These are phyloP conservation scores for Catajapyx aquilonaris DNA, from an alignment of 1,140 invertebrate genomes.

Conservation along the genomic window DNA sequence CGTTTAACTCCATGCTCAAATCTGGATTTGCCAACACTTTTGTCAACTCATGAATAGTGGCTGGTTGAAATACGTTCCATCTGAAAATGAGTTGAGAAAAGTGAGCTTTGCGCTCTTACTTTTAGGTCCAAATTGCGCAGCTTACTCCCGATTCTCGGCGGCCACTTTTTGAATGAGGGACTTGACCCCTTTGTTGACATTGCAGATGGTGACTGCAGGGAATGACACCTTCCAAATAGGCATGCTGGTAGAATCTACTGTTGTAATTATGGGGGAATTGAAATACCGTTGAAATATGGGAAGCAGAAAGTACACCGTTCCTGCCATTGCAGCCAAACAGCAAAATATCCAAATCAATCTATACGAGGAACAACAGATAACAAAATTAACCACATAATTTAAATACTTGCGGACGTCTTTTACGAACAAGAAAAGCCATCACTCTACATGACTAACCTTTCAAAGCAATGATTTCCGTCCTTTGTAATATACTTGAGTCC, in stretches of 20 bases:
- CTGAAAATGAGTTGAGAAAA: no score
- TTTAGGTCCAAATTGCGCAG: no score
- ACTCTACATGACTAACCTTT: conserved; percentile 6
- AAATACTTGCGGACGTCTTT: conserved; percentile 2
- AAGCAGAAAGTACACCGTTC: background rate
- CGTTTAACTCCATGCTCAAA: no score
- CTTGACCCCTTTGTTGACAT: background rate
- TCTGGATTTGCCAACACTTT: no score
- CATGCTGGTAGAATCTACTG: background rate
- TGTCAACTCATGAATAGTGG: no score
- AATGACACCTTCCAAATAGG: background rate
- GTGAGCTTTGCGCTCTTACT: no score
- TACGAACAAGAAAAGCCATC: background rate
- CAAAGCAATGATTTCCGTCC: conserved; percentile 3
- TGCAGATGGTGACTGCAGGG: background rate
- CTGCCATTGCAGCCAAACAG: background rate
- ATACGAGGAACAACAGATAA: background rate
- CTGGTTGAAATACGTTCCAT: no score
- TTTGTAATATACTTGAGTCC: conserved; percentile 8
- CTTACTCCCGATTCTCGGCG: no score
- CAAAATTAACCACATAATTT: background rate
- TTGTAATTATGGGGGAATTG: background rate
- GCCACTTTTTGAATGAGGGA: background rate
- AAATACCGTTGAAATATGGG: background rate
- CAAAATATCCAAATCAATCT: background rate